phyloP scores from a whole-genome alignment of 2,797 vertebrate genomes.

The Coreius guichenoti region DNA sequence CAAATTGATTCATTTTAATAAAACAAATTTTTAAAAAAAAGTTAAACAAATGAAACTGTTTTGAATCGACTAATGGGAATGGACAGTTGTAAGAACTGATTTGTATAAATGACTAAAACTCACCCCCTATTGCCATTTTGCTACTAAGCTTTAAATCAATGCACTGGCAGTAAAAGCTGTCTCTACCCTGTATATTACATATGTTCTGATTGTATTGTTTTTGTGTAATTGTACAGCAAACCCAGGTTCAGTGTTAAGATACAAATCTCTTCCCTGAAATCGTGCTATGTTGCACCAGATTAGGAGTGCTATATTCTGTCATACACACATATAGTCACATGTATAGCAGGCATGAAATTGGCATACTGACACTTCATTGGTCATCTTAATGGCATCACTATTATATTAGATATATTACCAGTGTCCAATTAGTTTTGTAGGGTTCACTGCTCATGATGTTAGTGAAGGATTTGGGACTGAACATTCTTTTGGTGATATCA shows the following conservation, averaged over 20 bases:
- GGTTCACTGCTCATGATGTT: neutral
- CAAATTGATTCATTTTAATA: neutral
- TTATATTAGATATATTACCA: neutral
- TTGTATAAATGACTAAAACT: neutral
- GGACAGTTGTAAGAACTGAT: neutral
- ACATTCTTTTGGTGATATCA: neutral
- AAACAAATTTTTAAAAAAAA: neutral
- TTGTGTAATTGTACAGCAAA: neutral
- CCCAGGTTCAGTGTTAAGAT: neutral
- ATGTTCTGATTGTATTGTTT: neutral
- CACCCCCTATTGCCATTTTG: neutral
- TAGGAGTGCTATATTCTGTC: neutral
- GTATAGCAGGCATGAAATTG: neutral
- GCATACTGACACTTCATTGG: neutral
- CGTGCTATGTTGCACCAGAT: neutral
- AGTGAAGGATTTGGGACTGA: neutral
- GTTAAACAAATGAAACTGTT: neutral
- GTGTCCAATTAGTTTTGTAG: neutral
- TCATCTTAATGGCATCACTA: slow-evolving; percentile 2
- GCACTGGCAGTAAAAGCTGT: neutral
- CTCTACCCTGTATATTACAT: neutral
- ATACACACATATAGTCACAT: neutral
- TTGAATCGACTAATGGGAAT: neutral
- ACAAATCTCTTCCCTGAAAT: neutral
- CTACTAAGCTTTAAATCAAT: neutral